Conservation (phyloP, 2,888 invertebrate species). For the Hirudinaria manillensis region DNA sequence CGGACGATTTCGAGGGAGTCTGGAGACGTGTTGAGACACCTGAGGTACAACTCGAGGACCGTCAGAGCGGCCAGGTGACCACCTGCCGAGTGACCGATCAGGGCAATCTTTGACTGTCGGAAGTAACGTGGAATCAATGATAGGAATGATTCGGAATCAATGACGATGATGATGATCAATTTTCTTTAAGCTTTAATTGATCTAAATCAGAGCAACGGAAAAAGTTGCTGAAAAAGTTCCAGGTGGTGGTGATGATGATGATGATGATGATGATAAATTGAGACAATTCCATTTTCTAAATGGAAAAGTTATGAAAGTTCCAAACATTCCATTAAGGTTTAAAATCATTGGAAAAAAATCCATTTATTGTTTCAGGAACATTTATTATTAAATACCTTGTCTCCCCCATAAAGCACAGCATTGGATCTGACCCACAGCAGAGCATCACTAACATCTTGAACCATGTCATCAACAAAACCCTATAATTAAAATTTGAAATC, state of each 20-base stretch:
- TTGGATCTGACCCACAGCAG: slow-evolving; percentile 47
- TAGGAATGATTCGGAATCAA: too few species aligned
- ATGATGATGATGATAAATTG: too few species aligned
- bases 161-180: too few species aligned
- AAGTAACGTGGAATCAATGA: not conserved
- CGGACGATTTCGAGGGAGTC: not conserved
- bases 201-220: not conserved
- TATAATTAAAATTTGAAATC: slow-evolving; percentile 34
- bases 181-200: too few species aligned
- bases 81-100: slow-evolving; percentile 51
- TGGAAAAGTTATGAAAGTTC: too few species aligned
- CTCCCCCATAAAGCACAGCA: slow-evolving; percentile 45
- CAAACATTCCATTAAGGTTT: not conserved
- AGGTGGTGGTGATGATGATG: too few species aligned
- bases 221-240: too few species aligned
- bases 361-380: not conserved
- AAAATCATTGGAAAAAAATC: not conserved
- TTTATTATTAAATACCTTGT: slow-evolving; percentile 43
- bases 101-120: slow-evolving; percentile 41
- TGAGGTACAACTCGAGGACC: slow-evolving; percentile 44
- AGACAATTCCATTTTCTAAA: too few species aligned
- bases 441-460: slow-evolving; percentile 50
- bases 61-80: slow-evolving; percentile 50
- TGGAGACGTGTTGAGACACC: not conserved
- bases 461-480: slow-evolving; percentile 53